These are phyloP conservation scores for Tribolium freemani DNA, from an alignment of 2,888 invertebrate species.

Conservation along the genomic window DNA sequence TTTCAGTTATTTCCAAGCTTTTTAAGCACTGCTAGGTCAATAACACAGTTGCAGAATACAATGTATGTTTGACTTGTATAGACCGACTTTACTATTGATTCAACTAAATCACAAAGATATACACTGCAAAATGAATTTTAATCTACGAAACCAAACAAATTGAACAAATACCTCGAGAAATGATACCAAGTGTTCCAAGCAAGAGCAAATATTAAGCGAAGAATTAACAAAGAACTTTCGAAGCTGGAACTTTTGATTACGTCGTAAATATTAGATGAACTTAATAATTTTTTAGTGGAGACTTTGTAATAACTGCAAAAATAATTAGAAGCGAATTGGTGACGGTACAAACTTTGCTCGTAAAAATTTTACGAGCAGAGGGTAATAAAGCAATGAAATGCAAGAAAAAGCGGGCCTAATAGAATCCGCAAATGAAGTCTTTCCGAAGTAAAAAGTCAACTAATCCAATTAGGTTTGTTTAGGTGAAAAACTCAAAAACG, in stretches of 20 bases:
- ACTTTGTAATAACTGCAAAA: slow-evolving; percentile 9
- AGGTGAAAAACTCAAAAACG: no score
- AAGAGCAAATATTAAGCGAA: slow-evolving; percentile 13
- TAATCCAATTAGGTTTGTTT: neutral
- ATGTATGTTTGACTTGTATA: slow-evolving; percentile 30
- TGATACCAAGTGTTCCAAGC: slow-evolving; percentile 5
- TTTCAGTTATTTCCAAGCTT: slow-evolving; percentile 11
- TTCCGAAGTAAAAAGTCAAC: slow-evolving; percentile 10
- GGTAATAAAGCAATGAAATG: neutral
- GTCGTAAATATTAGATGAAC: slow-evolving; percentile 21
- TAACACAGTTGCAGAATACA: slow-evolving; percentile 1
- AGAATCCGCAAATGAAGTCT: slow-evolving; percentile 25
- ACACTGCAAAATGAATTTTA: slow-evolving; percentile 48
- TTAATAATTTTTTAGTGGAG: slow-evolving; percentile 19
- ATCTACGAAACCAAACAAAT: slow-evolving; percentile 49
- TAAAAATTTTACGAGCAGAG: slow-evolving; percentile 7
- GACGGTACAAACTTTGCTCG: slow-evolving; percentile 11
- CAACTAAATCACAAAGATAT: slow-evolving; percentile 47
- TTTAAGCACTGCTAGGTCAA: no score
- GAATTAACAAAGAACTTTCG: slow-evolving; percentile 20
- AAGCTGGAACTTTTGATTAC: slow-evolving; percentile 17
- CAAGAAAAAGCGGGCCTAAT: slow-evolving; percentile 14
- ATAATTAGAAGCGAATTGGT: slow-evolving; percentile 26
- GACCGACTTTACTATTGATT: slow-evolving; percentile 45
- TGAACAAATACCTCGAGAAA: slow-evolving; percentile 45